Evolutionary conservation across 2,888 invertebrate genomes (phyloP).

Genomic region (Dicranocentrus wangi): DNA sequence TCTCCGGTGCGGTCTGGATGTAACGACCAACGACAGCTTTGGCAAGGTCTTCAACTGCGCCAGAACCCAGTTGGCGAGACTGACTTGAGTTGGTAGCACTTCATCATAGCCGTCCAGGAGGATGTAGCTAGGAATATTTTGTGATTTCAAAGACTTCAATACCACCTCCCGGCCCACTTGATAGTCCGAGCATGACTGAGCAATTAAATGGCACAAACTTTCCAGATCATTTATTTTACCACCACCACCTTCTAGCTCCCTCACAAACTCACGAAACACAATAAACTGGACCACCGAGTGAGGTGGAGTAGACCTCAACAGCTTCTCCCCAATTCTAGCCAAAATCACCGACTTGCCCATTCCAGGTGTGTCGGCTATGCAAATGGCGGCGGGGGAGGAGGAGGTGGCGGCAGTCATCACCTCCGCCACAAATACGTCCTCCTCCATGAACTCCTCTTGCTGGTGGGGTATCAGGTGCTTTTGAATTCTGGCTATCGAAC

Average conservation of each 20-base stretch:
- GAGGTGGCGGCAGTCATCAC: no score
- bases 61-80: neutral
- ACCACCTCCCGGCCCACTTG: neutral
- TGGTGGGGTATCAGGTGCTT: neutral
- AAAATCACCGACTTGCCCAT: slow-evolving; percentile 25
- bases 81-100: neutral
- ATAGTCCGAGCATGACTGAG: neutral
- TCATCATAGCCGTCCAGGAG: slow-evolving; percentile 28
- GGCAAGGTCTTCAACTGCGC: neutral
- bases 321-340: neutral
- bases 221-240: neutral
- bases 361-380: slow-evolving; percentile 7
- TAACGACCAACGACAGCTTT: neutral
- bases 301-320: neutral
- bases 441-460: neutral
- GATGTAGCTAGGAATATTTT: neutral
- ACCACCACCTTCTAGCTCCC: neutral
- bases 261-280: neutral
- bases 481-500: neutral
- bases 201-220: neutral
- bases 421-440: neutral
- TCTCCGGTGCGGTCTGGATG: neutral
- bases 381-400: neutral
- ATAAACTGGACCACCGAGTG: neutral
- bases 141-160: neutral